Evolutionary conservation across 1,140 invertebrate genomes (phyloP).

Genomic region (Tenebrio molitor): DNA sequence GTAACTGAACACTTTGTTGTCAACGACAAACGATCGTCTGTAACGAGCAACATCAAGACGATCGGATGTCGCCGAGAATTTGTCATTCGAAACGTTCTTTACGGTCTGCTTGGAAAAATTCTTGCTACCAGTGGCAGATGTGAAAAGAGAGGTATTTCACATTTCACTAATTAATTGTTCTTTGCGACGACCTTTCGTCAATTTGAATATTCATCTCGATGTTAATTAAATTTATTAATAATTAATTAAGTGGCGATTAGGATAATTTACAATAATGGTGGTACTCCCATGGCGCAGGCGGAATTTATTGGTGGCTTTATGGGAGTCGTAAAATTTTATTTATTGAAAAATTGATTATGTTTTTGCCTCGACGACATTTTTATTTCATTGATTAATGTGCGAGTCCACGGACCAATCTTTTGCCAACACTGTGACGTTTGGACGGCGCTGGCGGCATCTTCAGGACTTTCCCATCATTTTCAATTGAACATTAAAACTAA

Average conservation of each 20-base stretch:
- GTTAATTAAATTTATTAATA: conserved; percentile 32
- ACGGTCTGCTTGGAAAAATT: conserved; percentile 17
- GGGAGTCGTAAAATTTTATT: conserved; percentile 34
- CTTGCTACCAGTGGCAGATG: neutral
- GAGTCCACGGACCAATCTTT: neutral
- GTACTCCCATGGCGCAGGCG: neutral
- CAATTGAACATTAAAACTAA: too few species aligned
- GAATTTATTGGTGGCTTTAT: conserved; percentile 29
- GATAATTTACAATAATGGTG: conserved; percentile 20
- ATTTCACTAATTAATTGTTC: neutral
- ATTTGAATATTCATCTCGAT: conserved; percentile 25
- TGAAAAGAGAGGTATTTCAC: too few species aligned
- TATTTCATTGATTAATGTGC: conserved; percentile 24
- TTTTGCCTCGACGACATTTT: conserved; percentile 25
- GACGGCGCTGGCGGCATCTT: too few species aligned
- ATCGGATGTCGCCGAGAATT: conserved; percentile 41
- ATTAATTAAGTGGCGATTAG: conserved; percentile 38
- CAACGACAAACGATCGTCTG: conserved; percentile 42
- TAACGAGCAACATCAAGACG: conserved; percentile 38
- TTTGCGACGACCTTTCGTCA: neutral
- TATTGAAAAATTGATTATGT: conserved; percentile 40
- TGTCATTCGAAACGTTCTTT: conserved; percentile 44
- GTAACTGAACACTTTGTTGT: conserved; percentile 24
- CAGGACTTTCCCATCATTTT: too few species aligned
- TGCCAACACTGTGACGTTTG: too few species aligned